These are phyloP conservation scores for Cydia strobilella DNA, from an alignment of 1,140 invertebrate species.

Conservation along the genomic window DNA sequence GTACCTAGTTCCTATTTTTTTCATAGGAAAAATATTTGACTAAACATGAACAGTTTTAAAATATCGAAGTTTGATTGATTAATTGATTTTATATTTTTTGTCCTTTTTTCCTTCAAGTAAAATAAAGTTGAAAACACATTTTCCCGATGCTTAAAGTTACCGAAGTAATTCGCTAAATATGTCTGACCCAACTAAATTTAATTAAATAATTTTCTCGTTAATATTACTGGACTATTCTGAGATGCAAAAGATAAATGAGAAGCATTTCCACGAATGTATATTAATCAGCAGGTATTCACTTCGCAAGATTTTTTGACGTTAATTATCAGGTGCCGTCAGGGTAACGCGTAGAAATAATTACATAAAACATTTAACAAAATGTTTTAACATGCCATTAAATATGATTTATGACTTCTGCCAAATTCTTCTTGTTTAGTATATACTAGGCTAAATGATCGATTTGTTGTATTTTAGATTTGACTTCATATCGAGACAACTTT, in stretches of 20 bases:
- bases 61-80: too few species aligned
- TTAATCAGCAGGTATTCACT: neutral
- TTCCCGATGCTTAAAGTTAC: neutral
- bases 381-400: neutral
- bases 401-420: neutral
- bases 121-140: neutral
- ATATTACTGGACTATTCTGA: neutral
- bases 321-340: neutral
- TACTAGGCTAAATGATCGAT: too few species aligned
- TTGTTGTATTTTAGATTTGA: too few species aligned
- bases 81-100: too few species aligned
- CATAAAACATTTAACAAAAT: neutral
- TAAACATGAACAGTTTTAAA: too few species aligned
- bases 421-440: neutral
- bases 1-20: too few species aligned
- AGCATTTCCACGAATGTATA: neutral
- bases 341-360: neutral
- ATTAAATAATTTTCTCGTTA: constrained; percentile 21
- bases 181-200: constrained; percentile 8
- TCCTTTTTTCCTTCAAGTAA: too few species aligned
- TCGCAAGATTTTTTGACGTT: neutral
- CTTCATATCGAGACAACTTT: too few species aligned
- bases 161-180: constrained; percentile 2
- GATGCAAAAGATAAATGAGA: constrained; percentile 8
- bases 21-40: too few species aligned